Evolutionary conservation across 2,888 invertebrate species (phyloP), one percentile per base, ranked within the genome.

Genomic region (Xanthorhoe designata): DNA sequence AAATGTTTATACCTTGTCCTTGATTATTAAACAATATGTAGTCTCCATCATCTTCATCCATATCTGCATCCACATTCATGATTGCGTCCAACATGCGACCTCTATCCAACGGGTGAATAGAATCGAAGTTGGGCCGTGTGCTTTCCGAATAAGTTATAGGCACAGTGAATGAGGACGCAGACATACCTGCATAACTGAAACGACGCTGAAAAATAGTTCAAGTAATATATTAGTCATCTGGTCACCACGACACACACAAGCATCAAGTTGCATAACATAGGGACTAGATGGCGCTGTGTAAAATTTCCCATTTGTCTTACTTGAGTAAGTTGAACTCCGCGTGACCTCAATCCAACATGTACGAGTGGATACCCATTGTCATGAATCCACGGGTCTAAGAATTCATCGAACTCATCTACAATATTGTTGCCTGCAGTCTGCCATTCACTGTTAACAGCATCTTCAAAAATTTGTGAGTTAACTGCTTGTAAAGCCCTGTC

Each of bases 111-210:
- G 93, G 88, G 8, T 78, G 70, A n/a, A 92, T 80, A 1, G 84
- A 76, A 5, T 83, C 77, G 59, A 93, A 94, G 68, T 94, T 74
- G 0, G 77, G 83, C 6, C 86, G 82, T 0, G 71, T 69, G 29
- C 89, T 89, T 0, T 90, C 90, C 0, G 94, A 88, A 76, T 86
- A 95, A 0, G 94, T 94, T 32, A 95, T 80, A 0, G 95, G 95
- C n/a, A 74, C 29, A 13, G 51, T 55, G 29, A 42, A 42, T 38
- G 71, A 0, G 17, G 35, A 4, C 64, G 38, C 29, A 65, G 50
- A 0, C 51, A 38, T 13, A 2, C 69, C 42, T 13, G 81, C 68
- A 54, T 80, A 87, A 2, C 82, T 71, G 52, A 89, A 88, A 3
- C 83, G 82, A 74, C 85, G 83, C 90, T 90, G 72, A 35, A 7